Percentiles rank a stretch among this genome's conserved stretches.
phyloP scores from a whole-genome alignment of 2,888 invertebrate genomes.

The Cryptus armator region DNA sequence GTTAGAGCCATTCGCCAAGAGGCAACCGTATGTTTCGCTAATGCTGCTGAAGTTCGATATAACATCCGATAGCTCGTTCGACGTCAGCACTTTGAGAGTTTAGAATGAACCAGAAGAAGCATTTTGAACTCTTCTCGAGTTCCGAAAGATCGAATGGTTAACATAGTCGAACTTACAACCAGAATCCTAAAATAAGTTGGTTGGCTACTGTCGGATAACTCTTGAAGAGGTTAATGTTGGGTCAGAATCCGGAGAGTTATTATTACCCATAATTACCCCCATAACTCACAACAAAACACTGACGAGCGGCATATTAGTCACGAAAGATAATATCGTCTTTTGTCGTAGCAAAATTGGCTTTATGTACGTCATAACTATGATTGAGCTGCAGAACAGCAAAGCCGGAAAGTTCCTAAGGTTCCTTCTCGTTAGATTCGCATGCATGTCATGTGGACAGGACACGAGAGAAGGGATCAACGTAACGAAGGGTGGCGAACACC shows the following conservation, averaged over 20 bases:
- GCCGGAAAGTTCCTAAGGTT: background rate
- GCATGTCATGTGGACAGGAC: background rate
- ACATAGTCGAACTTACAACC: background rate
- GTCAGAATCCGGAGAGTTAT: background rate
- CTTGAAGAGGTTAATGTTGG: too few species aligned
- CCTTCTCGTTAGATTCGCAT: background rate
- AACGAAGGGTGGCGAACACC: constrained; percentile 19
- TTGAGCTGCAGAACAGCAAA: background rate
- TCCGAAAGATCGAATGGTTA: background rate
- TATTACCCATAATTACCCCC: background rate
- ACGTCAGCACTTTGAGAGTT: constrained; percentile 21
- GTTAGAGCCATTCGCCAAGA: constrained; percentile 46
- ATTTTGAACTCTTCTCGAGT: background rate
- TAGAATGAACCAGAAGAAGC: constrained; percentile 6
- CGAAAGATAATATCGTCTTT: background rate
- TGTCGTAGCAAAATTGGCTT: background rate
- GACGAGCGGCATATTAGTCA: background rate
- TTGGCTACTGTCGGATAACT: background rate
- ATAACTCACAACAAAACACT: background rate
- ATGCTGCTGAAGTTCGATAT: constrained; percentile 43
- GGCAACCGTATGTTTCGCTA: constrained; percentile 11
- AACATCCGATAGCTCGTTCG: constrained; percentile 30
- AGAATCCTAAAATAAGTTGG: background rate
- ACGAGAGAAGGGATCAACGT: background rate
- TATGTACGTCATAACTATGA: background rate